A percentile compares a stretch with the other conserved stretches of the same genome.
phyloP scores from a whole-genome alignment of 2,797 vertebrate species.

The Alcedo atthis region DNA sequence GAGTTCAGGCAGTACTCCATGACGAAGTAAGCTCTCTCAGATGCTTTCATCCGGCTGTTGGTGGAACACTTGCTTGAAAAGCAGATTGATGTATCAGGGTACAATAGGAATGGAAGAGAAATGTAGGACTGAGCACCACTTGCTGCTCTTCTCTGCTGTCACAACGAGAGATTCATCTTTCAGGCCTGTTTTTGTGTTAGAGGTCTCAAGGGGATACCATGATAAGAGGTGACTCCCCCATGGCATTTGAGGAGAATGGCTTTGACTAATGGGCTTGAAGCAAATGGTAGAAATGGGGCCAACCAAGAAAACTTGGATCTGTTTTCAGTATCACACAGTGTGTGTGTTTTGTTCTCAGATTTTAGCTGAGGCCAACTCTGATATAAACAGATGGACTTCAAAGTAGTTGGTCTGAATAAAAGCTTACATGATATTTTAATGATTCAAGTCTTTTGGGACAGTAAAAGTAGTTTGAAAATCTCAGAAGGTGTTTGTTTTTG shows the following conservation, averaged over 20 bases:
- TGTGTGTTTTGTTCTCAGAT: constrained; percentile 52
- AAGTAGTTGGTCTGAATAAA: constrained; percentile 58
- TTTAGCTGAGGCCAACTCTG: constrained; percentile 41
- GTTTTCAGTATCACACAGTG: constrained; percentile 37
- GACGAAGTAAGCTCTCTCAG: not conserved
- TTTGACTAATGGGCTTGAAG: not conserved
- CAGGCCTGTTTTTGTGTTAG: not conserved
- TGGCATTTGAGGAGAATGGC: not conserved
- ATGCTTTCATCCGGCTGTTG: not conserved
- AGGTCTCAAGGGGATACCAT: not conserved
- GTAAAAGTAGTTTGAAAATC: constrained; percentile 27
- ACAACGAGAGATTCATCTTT: not conserved
- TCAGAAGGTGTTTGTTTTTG: constrained; percentile 49
- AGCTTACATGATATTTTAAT: constrained; percentile 63
- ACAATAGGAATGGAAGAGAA: not conserved
- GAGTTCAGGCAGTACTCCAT: not conserved
- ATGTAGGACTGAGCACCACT: rapidly evolving
- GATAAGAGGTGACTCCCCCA: not conserved
- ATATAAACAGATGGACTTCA: constrained; percentile 66
- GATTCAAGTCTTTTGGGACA: constrained; percentile 36
- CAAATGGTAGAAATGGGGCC: not conserved
- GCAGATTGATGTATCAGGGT: not conserved
- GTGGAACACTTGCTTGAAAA: not conserved
- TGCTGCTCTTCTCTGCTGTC: not conserved
- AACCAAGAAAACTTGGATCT: constrained; percentile 26